A percentile compares a stretch with the other conserved stretches of the same genome.
Conservation (phyloP, 2,797 vertebrate genomes). For the Nyctalus aviator region DNA sequence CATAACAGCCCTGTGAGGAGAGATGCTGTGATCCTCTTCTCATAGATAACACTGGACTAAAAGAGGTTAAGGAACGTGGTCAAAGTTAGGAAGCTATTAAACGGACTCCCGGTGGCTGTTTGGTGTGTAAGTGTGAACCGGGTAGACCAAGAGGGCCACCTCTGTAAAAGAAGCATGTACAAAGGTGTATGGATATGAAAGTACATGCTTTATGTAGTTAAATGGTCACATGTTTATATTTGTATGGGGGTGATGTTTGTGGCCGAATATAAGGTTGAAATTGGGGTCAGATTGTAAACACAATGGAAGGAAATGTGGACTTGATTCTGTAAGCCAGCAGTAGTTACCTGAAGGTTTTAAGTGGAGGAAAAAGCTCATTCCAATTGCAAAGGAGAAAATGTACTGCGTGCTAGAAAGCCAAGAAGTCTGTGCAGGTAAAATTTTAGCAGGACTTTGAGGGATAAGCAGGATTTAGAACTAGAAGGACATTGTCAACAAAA, state of each 20-base stretch:
- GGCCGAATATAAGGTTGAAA: not conserved
- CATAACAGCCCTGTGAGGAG: not conserved
- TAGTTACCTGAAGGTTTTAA: conserved; percentile 23
- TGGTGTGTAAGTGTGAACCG: not conserved
- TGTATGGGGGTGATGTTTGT: not conserved
- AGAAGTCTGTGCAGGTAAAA: not conserved
- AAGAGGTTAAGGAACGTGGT: not conserved
- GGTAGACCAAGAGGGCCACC: not conserved
- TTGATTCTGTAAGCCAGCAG: not conserved
- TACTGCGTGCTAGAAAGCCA: not conserved
- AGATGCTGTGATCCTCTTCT: not conserved
- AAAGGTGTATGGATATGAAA: not conserved
- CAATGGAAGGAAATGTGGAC: not conserved
- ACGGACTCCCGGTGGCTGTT: not conserved
- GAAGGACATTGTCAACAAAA: not conserved
- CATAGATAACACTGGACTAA: not conserved
- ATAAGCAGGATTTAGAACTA: conserved; percentile 22
- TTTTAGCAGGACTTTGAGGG: not conserved
- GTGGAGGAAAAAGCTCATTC: conserved; percentile 17
- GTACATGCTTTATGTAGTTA: not conserved
- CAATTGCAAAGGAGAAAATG: not conserved
- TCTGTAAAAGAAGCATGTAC: not conserved
- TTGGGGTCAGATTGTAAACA: not conserved
- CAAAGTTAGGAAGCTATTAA: conserved; percentile 16
- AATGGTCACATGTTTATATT: not conserved